Conservation (phyloP, 2,888 invertebrate genomes). For the Drosophila mercatorum region DNA sequence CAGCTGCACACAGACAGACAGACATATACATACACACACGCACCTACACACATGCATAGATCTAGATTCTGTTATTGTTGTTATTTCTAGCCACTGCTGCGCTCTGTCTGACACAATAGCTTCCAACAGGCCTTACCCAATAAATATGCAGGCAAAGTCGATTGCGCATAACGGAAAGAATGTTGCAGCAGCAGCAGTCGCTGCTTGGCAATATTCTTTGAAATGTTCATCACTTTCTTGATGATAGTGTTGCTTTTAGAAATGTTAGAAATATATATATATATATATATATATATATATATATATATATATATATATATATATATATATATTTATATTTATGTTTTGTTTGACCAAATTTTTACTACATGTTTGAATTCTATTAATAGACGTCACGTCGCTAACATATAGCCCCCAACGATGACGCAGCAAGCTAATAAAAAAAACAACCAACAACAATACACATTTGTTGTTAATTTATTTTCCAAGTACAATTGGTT, state of each 20-base stretch:
- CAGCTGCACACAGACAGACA: conserved; percentile 4
- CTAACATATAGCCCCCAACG: conserved; percentile 38
- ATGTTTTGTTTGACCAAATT: conserved; percentile 62
- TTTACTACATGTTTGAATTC: conserved; percentile 58
- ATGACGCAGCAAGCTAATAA: conserved; percentile 53
- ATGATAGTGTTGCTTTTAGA: conserved; percentile 13
- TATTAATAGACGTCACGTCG: conserved; percentile 67
- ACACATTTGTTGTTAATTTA: conserved; percentile 25
- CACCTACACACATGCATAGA: not conserved
- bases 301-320: conserved; percentile 19
- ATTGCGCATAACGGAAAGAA: conserved; percentile 60
- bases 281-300: conserved; percentile 35
- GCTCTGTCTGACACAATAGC: conserved; percentile 1
- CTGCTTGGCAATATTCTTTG: conserved; percentile 30
- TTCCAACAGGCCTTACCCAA: conserved; percentile 6
- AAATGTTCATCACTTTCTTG: conserved; percentile 17
- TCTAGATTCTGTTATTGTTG: conserved; percentile 20
- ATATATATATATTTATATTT: conserved; percentile 26
- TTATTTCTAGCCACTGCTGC: conserved; percentile 24
- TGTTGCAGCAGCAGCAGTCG: conserved; percentile 42
- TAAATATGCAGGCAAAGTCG: conserved; percentile 28
- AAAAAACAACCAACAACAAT: conserved; percentile 26
- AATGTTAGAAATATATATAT: conserved; percentile 34
- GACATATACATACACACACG: not conserved
- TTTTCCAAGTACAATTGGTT: conserved; percentile 50